Base-by-base conservation (phyloP, 2,113 vertebrate species). In the Proterorhinus semilunaris region DNA sequence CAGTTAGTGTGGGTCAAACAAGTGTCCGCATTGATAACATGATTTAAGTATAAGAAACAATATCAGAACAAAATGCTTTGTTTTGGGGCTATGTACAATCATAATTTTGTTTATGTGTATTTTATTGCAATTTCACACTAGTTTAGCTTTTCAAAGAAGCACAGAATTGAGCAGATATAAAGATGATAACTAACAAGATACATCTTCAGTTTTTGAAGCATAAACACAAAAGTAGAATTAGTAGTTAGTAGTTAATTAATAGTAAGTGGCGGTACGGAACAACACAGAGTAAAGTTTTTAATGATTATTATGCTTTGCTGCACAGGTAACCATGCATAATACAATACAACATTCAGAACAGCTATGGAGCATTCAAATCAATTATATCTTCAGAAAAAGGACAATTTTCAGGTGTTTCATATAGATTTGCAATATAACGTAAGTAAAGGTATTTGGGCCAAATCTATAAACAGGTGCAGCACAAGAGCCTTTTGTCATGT, bases 1-100 rank as follows among this genome's bases (percentile, higher is more conserved):
- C 59, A 72, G 79, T 78, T 59, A 61, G 52, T 66, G 43, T 43
- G 52, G 17, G 68, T 10, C 11, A 12, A 49, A 12, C 11, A 12
- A 50, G 49, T 50, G 49, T 50, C 49, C 11, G 15, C 12, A 50
- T 15, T 50, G 49, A 50, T 13, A 5, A 50, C 12, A 50, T 50
- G 12, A 50, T 50, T 50, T 50, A 13, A 36, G 27, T 36, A 36
- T 4, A 36, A 36, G 27, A 36, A 36, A 36, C 27, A 36, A 36
- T 36, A 36, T 36, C 21, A 21, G 21, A 36, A 36, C 0, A 36
- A 36, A 36, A 5, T 36, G 27, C 27, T 36, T 36, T 36, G 27
- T 36, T 36, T 21, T 21, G 21, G 21, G 1, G 21, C 21, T 21
- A 21, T 21, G 21, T 21, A 21, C 21, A 21, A 2, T 21, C 1